These are phyloP conservation scores for Oncorhynchus kisutch DNA, from an alignment of 2,113 vertebrate species.

Conservation along the genomic window DNA sequence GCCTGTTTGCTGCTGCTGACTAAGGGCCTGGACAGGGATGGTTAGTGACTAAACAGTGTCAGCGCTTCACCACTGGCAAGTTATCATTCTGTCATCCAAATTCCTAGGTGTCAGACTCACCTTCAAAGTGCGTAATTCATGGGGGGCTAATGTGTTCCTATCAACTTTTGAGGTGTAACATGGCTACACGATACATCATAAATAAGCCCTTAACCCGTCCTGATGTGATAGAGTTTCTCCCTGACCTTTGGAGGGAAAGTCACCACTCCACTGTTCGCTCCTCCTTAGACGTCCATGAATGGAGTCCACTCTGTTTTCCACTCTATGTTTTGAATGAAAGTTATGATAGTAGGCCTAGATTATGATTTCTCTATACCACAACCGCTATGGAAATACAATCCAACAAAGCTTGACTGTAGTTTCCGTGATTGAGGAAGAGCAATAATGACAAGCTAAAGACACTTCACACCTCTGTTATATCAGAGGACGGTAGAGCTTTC, in stretches of 20 bases:
- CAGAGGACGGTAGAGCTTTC: too few species aligned
- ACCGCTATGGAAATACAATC: too few species aligned
- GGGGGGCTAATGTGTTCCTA: constrained; percentile 4
- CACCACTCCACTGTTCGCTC: background rate
- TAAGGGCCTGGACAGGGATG: background rate
- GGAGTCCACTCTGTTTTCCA: background rate
- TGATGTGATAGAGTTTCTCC: background rate
- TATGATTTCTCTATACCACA: too few species aligned
- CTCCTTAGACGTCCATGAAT: background rate
- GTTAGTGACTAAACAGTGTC: background rate
- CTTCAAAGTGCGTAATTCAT: constrained; percentile 6
- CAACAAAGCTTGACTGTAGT: too few species aligned
- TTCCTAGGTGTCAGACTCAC: background rate
- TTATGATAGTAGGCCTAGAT: background rate
- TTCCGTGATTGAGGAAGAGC: too few species aligned
- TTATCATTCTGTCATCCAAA: background rate
- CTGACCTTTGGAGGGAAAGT: background rate
- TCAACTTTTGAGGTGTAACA: constrained; percentile 1
- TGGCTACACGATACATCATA: constrained; percentile 4
- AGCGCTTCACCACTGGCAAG: background rate
- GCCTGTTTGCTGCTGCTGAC: background rate
- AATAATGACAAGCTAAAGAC: too few species aligned
- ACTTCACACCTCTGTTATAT: too few species aligned
- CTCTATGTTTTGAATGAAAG: background rate
- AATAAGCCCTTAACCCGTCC: constrained; percentile 10